Evolutionary conservation across 2,888 invertebrate genomes (phyloP).

Genomic region (Keiferia lycopersicella): DNA sequence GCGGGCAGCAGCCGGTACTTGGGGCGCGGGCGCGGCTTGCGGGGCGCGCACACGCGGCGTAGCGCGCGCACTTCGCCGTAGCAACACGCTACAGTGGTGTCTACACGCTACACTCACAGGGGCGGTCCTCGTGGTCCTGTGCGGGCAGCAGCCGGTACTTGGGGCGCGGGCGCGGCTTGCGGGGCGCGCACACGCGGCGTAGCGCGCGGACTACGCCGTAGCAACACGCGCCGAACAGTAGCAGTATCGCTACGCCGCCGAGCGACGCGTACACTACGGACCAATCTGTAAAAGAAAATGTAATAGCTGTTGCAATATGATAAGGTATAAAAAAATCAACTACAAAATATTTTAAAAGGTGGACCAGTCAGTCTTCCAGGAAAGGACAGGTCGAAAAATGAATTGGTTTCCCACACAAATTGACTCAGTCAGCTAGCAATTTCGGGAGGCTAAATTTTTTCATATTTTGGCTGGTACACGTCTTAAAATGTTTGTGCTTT

Average conservation of each 20-base stretch:
- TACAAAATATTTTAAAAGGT: too few relatives aligned
- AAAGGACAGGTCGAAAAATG: too few relatives aligned
- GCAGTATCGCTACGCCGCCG: slow-evolving; percentile 83
- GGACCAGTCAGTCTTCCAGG: too few relatives aligned
- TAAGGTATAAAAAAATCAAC: too few relatives aligned
- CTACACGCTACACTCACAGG: slow-evolving; percentile 77
- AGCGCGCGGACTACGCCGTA: slow-evolving; percentile 75
- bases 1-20: slow-evolving; percentile 11
- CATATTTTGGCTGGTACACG: too few relatives aligned
- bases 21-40: slow-evolving; percentile 40
- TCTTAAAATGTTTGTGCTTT: too few relatives aligned
- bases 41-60: slow-evolving; percentile 55
- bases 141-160: slow-evolving; percentile 87
- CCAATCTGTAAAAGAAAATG: slow-evolving; percentile 85
- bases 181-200: slow-evolving; percentile 55
- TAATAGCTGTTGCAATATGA: not conserved
- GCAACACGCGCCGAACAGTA: slow-evolving; percentile 77
- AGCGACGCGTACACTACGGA: slow-evolving; percentile 95
- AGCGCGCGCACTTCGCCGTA: slow-evolving; percentile 50
- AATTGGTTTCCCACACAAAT: too few relatives aligned
- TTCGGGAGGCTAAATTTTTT: too few relatives aligned
- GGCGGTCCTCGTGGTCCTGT: slow-evolving; percentile 85
- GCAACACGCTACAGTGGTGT: not conserved
- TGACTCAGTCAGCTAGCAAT: too few relatives aligned
- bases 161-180: slow-evolving; percentile 77